Evolutionary conservation across 2,113 vertebrate genomes (phyloP).

Genomic region (Haemorhous mexicanus): DNA sequence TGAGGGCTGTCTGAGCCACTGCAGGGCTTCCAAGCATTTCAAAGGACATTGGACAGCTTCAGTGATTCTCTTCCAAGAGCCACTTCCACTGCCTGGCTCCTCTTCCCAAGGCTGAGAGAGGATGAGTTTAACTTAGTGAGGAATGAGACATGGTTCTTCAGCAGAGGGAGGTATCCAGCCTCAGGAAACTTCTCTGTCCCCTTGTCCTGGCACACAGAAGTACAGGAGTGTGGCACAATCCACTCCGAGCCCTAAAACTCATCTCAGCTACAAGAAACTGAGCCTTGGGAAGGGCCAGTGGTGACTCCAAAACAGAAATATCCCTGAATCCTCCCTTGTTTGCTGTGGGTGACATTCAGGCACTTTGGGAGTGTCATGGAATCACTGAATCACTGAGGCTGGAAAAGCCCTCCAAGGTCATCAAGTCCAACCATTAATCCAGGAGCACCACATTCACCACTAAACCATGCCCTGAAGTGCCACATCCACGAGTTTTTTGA

Average conservation of each 20-base stretch:
- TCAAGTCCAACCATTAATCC: not conserved
- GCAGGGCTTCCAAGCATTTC: not conserved
- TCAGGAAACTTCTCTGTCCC: not conserved
- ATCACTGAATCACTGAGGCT: not conserved
- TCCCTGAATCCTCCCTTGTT: not conserved
- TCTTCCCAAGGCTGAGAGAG: not conserved
- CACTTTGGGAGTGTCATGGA: not conserved
- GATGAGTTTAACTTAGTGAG: rapidly evolving
- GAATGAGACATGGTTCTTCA: rapidly evolving
- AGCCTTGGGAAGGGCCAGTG: not conserved
- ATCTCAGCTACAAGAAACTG: not conserved
- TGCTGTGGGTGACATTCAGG: not conserved
- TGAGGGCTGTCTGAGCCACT: not conserved
- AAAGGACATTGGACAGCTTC: not conserved
- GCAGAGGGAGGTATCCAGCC: not conserved
- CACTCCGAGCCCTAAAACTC: not conserved
- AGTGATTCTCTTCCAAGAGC: not conserved
- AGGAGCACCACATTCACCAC: not conserved
- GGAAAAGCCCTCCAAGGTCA: not conserved
- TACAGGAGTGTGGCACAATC: not conserved
- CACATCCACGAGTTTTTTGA: not conserved
- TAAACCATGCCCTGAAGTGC: not conserved
- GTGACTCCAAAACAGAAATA: not conserved
- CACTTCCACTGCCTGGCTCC: not conserved
- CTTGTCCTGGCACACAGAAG: not conserved